These are phyloP conservation scores for Anarrhichthys ocellatus DNA, from an alignment of 2,113 vertebrate genomes.

Conservation along the genomic window DNA sequence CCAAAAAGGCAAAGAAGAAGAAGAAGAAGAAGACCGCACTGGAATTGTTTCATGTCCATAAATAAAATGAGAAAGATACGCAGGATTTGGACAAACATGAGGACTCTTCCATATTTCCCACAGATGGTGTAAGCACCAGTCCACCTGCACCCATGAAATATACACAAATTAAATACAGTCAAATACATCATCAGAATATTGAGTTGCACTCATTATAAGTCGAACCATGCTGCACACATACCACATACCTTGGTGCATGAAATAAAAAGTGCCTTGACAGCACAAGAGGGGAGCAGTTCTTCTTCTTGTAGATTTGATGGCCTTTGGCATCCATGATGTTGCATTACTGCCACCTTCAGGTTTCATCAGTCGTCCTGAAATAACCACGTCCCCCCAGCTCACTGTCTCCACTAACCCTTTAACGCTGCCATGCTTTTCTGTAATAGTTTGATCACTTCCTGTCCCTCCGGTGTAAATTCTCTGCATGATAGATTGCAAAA, in stretches of 20 bases:
- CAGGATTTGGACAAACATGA: neutral
- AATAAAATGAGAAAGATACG: neutral
- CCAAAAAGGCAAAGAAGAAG: neutral
- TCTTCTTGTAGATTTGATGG: no score
- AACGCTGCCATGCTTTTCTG: no score
- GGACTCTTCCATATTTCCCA: neutral
- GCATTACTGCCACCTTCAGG: no score
- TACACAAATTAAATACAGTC: neutral
- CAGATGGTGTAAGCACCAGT: neutral
- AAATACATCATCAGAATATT: neutral
- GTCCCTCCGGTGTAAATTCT: no score
- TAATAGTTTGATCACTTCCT: no score
- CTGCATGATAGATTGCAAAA: no score
- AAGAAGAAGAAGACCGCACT: neutral
- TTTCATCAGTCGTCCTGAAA: no score
- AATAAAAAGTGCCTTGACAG: no score
- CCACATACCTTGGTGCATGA: no score
- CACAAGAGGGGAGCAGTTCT: neutral
- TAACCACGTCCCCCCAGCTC: no score
- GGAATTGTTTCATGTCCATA: neutral
- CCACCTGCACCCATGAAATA: neutral
- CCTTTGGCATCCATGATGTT: no score
- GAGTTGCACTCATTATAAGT: neutral
- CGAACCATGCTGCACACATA: neutral
- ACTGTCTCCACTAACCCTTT: no score